Percentiles rank a stretch among this genome's conserved stretches.
Conservation (phyloP, 2,888 invertebrate species). For the Pammene fasciana region DNA sequence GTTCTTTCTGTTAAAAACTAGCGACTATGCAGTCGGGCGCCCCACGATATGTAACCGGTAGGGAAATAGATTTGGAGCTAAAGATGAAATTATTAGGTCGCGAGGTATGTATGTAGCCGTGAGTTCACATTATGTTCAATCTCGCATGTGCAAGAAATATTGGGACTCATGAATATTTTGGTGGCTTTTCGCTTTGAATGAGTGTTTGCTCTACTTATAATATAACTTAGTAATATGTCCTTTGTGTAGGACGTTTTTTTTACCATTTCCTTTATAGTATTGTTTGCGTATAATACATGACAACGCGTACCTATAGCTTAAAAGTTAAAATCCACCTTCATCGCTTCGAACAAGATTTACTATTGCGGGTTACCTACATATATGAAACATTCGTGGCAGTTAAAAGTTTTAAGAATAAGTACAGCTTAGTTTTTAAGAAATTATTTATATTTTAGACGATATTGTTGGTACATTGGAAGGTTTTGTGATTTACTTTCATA, state of each 20-base stretch:
- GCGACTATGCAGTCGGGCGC: conserved; percentile 3
- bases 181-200: neutral
- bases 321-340: too few species aligned
- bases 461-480: too few species aligned
- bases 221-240: neutral
- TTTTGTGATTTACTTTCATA: too few species aligned
- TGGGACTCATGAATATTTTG: conserved; percentile 20
- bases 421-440: too few species aligned
- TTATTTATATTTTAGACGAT: too few species aligned
- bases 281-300: too few species aligned
- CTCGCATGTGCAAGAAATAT: conserved; percentile 18
- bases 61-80: conserved; percentile 37
- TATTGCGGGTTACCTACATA: too few species aligned
- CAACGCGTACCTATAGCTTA: too few species aligned
- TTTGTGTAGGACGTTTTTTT: neutral
- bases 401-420: too few species aligned
- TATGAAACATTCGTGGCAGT: too few species aligned
- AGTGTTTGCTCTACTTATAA: neutral
- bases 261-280: too few species aligned
- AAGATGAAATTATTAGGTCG: conserved; percentile 37
- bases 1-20: conserved; percentile 4
- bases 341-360: too few species aligned
- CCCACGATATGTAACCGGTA: conserved; percentile 34
- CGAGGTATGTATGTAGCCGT: conserved; percentile 31
- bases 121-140: conserved; percentile 27